phyloP scores from a whole-genome alignment of 2,888 invertebrate genomes.

The Hesperia comma region DNA sequence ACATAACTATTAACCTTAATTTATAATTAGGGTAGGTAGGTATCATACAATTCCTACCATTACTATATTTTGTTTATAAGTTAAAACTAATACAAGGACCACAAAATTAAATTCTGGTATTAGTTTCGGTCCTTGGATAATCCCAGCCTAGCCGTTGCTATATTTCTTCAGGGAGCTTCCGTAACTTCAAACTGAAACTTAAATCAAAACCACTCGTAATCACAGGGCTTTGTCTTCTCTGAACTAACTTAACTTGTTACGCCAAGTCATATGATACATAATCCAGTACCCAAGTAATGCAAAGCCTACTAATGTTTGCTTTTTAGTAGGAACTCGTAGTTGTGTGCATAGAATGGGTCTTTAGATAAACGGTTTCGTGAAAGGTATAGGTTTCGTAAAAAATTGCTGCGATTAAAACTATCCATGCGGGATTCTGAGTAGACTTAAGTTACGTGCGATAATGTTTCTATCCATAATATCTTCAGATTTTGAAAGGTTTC shows the following conservation, averaged over 20 bases:
- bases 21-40: too few relatives aligned
- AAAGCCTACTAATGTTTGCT: background rate
- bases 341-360: too few relatives aligned
- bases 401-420: too few relatives aligned
- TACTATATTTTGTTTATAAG: too few relatives aligned
- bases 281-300: background rate
- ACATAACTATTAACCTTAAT: too few relatives aligned
- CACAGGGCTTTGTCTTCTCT: conserved; percentile 5
- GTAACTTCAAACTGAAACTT: conserved; percentile 9
- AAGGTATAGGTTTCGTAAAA: too few relatives aligned
- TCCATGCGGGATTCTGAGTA: too few relatives aligned
- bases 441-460: too few relatives aligned
- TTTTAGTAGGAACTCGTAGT: background rate
- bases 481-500: background rate
- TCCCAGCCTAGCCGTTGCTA: conserved; percentile 1
- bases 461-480: too few relatives aligned
- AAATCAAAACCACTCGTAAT: conserved; percentile 9
- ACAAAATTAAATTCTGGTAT: background rate
- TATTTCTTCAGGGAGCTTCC: background rate
- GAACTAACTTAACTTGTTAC: conserved; percentile 8
- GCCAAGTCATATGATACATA: background rate
- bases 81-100: background rate
- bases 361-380: too few relatives aligned
- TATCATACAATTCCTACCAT: too few relatives aligned
- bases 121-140: conserved; percentile 3